Base-by-base conservation (phyloP, 2,797 vertebrate genomes). In the Morus bassanus region DNA sequence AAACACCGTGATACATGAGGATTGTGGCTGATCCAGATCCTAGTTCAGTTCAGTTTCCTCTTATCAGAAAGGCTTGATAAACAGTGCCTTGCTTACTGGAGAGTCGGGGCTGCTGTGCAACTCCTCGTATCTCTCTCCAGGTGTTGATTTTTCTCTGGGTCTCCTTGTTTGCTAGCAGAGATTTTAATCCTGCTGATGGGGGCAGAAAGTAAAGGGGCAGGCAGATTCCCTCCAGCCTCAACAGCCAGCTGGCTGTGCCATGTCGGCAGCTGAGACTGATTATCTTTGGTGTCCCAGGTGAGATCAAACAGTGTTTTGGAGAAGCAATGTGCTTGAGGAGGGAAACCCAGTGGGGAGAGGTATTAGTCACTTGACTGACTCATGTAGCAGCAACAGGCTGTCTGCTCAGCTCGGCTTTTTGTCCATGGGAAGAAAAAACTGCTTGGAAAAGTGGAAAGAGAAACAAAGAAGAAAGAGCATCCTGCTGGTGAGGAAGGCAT, bases 281-380 rank as follows among this genome's bases (percentile, higher is more conserved):
- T 50, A 22, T 50, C 85, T 27, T 13, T 1, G 3, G 60, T 64
- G 72, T 57, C 85, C 73, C 85, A 70, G 85, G 91, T 67, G 92
- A 84, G 64, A 77, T 67, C 61, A 64, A 73, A 68, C 4, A 1
- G 10, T 46, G 60, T 35, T 89, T 63, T 67, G 87, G 73, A 86
- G 65, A 50, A 91, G 79, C 24, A 30, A 27, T 19, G 68, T n/a
- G 89, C 54, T 95, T 4, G 1, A 51, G 73, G 59, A 84, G 88
- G 72, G 91, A 93, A 77, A 54, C 31, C 84, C 89, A 46, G 65
- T n/a, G 41, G 82, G 50, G 23, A 59, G 33, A 57, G 73, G 85
- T 56, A 45, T 95, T 91, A 96, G 79, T 95, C 91, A 92, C 59
- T 89, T 67, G 76, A 76, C 77, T 97, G 93, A 96, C 82, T 96